Percentiles rank a stretch among this genome's conserved stretches.
phyloP scores from a whole-genome alignment of 2,888 invertebrate species.

The Syritta pipiens region DNA sequence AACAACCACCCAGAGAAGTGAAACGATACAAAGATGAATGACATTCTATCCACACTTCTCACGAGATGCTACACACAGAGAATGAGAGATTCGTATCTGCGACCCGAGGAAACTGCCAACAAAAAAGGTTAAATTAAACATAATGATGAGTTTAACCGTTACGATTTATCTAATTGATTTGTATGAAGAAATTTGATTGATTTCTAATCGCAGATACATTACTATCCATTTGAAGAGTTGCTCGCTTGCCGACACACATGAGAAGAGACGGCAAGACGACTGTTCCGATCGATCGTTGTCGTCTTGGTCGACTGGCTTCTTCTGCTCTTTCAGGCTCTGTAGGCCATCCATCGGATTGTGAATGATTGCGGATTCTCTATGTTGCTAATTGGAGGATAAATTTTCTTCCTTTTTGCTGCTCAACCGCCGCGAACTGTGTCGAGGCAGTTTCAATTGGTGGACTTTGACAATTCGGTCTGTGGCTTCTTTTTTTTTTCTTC shows the following conservation, averaged over 20 bases:
- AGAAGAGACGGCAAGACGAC: too few relatives aligned
- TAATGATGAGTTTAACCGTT: constrained; percentile 64
- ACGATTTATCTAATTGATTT: constrained; percentile 69
- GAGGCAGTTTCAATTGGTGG: background rate
- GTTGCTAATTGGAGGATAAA: constrained; percentile 68
- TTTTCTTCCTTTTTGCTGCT: constrained; percentile 43
- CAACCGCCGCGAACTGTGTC: constrained; percentile 1
- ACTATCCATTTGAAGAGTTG: constrained; percentile 48
- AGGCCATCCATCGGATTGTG: constrained; percentile 34
- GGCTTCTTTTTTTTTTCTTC: too few relatives aligned
- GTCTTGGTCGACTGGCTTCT: too few relatives aligned
- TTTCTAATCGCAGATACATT: constrained; percentile 64
- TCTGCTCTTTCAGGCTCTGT: background rate
- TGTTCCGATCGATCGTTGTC: too few relatives aligned
- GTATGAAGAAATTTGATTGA: constrained; percentile 70
- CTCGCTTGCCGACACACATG: constrained; percentile 45
- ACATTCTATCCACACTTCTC: background rate
- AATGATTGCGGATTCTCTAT: constrained; percentile 47
- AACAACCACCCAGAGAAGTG: constrained; percentile 5
- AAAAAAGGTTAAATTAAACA: constrained; percentile 56
- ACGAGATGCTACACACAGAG: background rate
- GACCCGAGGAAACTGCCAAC: background rate
- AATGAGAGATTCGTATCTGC: constrained; percentile 5
- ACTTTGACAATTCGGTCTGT: constrained; percentile 34
- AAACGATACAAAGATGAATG: constrained; percentile 24